Evolutionary conservation across 2,797 vertebrate genomes (phyloP).

Genomic region (Meda fulgida): DNA sequence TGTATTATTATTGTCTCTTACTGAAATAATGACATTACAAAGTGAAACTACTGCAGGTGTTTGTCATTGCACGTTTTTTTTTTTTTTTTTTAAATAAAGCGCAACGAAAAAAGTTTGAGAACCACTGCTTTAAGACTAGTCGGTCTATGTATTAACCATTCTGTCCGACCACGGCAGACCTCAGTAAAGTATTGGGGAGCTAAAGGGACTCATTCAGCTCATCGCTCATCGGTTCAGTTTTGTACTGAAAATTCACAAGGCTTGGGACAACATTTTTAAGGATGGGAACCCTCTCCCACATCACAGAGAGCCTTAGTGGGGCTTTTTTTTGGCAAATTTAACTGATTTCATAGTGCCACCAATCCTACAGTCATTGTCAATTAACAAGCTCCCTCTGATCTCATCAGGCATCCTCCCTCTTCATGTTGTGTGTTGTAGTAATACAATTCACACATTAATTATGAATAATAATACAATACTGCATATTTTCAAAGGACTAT

Average conservation of each 20-base stretch:
- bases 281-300: background rate
- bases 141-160: background rate
- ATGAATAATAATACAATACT: constrained; percentile 71
- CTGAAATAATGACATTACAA: too few relatives aligned
- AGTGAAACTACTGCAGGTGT: too few relatives aligned
- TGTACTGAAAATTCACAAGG: background rate
- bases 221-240: background rate
- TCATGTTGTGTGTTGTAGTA: constrained; percentile 18
- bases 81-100: too few relatives aligned
- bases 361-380: background rate
- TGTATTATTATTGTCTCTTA: too few relatives aligned
- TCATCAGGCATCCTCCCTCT: constrained; percentile 2
- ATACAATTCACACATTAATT: constrained; percentile 72
- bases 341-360: background rate
- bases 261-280: background rate
- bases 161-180: background rate
- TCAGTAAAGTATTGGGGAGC: background rate
- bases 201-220: background rate
- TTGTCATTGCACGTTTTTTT: too few relatives aligned
- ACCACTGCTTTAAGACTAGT: background rate
- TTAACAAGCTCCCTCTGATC: background rate
- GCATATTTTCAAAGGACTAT: constrained; percentile 61
- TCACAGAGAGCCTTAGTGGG: background rate
- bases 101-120: too few relatives aligned
- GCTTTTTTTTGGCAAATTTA: background rate